These are phyloP conservation scores for Glyphotaelius pellucidus DNA, from an alignment of 2,888 invertebrate genomes.

Conservation along the genomic window DNA sequence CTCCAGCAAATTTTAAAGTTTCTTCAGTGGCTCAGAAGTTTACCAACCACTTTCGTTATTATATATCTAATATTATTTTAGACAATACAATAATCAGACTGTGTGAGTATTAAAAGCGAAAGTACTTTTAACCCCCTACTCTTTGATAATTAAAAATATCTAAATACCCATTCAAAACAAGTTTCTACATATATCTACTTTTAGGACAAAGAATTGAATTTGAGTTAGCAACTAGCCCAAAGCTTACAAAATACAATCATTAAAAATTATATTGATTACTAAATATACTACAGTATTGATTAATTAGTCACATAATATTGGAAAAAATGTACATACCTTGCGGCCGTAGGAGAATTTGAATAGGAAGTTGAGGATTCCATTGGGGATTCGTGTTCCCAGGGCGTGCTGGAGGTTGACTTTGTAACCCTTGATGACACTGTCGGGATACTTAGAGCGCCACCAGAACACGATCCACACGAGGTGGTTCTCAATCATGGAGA, in stretches of 20 bases:
- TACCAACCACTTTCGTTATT: neutral
- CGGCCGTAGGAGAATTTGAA: conserved; percentile 92
- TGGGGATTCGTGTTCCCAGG: conserved; percentile 91
- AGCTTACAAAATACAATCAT: neutral
- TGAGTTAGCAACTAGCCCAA: neutral
- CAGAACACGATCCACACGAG: conserved; percentile 93
- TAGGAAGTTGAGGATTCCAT: conserved; percentile 91
- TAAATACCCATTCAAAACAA: neutral
- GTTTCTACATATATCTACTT: neutral
- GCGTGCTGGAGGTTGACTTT: conserved; percentile 94
- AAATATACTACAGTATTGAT: neutral
- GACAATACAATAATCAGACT: neutral
- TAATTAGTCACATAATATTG: neutral
- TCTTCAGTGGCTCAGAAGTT: neutral
- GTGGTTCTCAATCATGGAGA: conserved; percentile 96
- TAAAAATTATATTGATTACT: neutral
- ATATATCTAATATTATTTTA: no score
- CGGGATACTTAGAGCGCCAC: conserved; percentile 96
- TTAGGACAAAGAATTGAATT: neutral
- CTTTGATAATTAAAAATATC: neutral
- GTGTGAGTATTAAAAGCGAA: neutral
- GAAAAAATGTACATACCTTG: conserved; percentile 79
- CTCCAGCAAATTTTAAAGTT: no score
- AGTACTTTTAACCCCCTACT: neutral
- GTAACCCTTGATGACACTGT: conserved; percentile 92